Evolutionary conservation across 2,888 invertebrate species (phyloP).

Genomic region (Branchinecta sandiegonensis): DNA sequence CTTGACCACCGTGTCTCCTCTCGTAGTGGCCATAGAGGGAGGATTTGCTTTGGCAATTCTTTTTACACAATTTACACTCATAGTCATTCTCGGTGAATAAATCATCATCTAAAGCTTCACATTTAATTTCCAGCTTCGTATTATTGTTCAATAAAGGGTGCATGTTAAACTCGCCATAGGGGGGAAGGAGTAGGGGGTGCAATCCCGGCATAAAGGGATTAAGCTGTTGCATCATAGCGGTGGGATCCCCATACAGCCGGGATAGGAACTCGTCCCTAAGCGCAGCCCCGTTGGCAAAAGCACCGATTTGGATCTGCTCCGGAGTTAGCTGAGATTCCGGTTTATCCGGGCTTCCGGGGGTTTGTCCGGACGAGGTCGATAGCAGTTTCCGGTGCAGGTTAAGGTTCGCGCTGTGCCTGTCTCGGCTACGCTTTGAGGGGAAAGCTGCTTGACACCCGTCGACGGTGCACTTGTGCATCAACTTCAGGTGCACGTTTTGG

Average conservation of each 20-base stretch:
- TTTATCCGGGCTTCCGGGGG: conserved; percentile 30
- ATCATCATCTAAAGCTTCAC: conserved; percentile 2
- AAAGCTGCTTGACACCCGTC: conserved; percentile 91
- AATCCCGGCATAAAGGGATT: conserved; percentile 30
- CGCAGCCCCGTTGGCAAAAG: conserved; percentile 36
- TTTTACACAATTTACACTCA: conserved; percentile 15
- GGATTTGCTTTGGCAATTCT: neutral
- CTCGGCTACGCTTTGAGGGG: conserved; percentile 78
- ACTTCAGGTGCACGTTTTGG: conserved; percentile 84
- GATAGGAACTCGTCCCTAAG: conserved; percentile 65
- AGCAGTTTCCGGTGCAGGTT: conserved; percentile 79
- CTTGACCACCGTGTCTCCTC: neutral
- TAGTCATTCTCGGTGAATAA: neutral
- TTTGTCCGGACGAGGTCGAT: conserved; percentile 43
- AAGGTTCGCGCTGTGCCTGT: conserved; percentile 78
- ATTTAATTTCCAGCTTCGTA: conserved; percentile 3
- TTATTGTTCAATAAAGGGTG: conserved; percentile 7
- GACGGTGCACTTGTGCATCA: conserved; percentile 87
- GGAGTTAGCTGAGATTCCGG: conserved; percentile 24
- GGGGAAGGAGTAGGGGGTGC: conserved; percentile 34
- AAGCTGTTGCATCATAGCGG: conserved; percentile 33
- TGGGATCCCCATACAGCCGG: conserved; percentile 48
- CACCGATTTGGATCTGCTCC: conserved; percentile 13
- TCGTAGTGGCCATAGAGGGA: neutral
- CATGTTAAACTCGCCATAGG: neutral